These are phyloP conservation scores for Drosophila paucipuncta DNA, from an alignment of 2,888 invertebrate species.

Conservation along the genomic window DNA sequence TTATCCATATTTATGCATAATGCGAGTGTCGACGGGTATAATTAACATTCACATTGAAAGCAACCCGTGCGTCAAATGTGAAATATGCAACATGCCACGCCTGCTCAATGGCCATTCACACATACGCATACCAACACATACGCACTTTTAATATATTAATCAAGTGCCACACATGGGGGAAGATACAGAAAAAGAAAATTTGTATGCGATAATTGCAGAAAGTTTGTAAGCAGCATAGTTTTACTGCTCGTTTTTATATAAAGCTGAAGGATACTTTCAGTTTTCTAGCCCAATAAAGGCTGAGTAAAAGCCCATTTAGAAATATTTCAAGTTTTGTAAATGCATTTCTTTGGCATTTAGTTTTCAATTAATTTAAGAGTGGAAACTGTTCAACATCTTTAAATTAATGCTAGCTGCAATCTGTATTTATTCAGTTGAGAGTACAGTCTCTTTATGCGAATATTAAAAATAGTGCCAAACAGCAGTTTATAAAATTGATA, in stretches of 20 bases:
- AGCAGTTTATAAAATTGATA: background rate
- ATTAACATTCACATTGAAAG: slow-evolving; percentile 79
- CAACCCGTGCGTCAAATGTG: slow-evolving; percentile 60
- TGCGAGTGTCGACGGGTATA: slow-evolving; percentile 63
- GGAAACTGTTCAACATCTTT: background rate
- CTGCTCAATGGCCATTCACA: slow-evolving; percentile 63
- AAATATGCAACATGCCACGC: slow-evolving; percentile 57
- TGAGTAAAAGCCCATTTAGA: background rate
- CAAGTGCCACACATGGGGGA: slow-evolving; percentile 40
- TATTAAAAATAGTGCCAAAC: background rate
- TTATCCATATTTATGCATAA: slow-evolving; percentile 74
- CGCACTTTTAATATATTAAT: slow-evolving; percentile 47
- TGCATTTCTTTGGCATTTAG: background rate
- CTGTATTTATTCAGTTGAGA: too few species aligned
- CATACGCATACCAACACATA: slow-evolving; percentile 8
- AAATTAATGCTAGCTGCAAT: background rate
- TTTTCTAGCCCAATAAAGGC: background rate
- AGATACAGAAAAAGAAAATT: background rate
- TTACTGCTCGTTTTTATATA: background rate
- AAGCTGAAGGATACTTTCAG: slow-evolving; percentile 1
- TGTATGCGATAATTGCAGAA: slow-evolving; percentile 24
- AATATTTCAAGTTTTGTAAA: background rate
- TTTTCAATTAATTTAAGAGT: background rate
- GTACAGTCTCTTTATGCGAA: too few species aligned
- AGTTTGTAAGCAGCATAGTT: slow-evolving; percentile 14